Evolutionary conservation across 2,113 vertebrate genomes (phyloP).

Genomic region (Monarcha castaneiventris): DNA sequence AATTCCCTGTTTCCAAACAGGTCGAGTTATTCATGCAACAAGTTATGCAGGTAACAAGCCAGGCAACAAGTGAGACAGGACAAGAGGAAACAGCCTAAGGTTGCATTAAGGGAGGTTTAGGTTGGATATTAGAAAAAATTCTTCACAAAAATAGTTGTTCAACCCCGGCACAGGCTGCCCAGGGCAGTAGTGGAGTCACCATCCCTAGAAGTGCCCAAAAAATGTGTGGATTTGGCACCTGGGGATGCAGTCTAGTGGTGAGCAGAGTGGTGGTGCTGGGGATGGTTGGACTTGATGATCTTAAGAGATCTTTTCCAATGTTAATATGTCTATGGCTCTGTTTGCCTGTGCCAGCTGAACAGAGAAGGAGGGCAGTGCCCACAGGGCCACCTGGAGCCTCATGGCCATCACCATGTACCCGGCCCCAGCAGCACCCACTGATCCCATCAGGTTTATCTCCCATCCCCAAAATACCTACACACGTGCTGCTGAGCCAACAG

Average conservation of each 20-base stretch:
- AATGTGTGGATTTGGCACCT: not conserved
- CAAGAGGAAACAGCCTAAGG: not conserved
- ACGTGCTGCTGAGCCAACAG: not conserved
- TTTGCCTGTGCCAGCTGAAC: not conserved
- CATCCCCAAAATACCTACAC: not conserved
- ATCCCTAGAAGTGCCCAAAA: not conserved
- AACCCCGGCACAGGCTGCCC: not conserved
- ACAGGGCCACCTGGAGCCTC: not conserved
- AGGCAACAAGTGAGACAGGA: not conserved
- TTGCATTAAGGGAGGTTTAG: not conserved
- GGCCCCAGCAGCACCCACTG: not conserved
- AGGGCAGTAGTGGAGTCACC: not conserved
- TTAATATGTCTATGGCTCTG: accelerated
- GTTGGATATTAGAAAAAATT: not conserved
- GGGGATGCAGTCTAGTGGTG: not conserved
- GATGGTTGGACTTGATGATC: not conserved
- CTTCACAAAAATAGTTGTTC: too few relatives aligned
- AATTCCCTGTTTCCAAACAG: not conserved
- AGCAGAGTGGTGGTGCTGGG: not conserved
- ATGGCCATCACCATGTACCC: not conserved
- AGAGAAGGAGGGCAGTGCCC: not conserved
- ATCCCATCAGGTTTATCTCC: not conserved
- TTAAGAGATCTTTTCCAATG: not conserved
- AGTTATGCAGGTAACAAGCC: not conserved
- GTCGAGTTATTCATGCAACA: not conserved